Base-by-base conservation (phyloP, 1,140 invertebrate species). In the Scaptodrosophila lebanonensis region DNA sequence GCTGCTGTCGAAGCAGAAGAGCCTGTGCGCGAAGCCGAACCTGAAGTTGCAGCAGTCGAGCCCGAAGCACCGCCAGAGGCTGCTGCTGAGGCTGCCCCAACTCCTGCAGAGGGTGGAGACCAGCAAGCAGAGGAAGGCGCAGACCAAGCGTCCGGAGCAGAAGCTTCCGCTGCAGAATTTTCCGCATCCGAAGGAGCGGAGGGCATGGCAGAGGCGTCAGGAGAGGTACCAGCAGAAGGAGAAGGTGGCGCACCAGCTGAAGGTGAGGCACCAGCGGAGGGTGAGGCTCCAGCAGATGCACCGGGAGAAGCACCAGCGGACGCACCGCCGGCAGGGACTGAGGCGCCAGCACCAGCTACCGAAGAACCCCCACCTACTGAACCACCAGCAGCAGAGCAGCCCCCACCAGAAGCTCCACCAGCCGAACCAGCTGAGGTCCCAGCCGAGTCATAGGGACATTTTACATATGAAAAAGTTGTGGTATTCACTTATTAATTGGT, bases 241-340 rank as follows among this genome's bases (percentile, higher is more conserved):
- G 16, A 5, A 0, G 22, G 9, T 6, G 33, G 15, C 8, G 22
- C n/a, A 4, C 30, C 18, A 12, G 25, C 18, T n/a, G 58, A 51
- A n/a, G 39, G 20, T 7, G 47, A 22, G 7, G 11, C n/a, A 1
- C 22, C 1, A 2, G 35, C 33, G 0, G 44, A 15, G 3, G 36
- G 18, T 42, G 20, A 9, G 9, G 33, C 45, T 13, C 45, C 35
- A n/a, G 11, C n/a, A 1, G 36, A 1, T 4, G 35, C 33, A 0
- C 25, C 27, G 3, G 36, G 18, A 50, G 20, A 9, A 11, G 33
- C 45, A 17, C 45, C 35, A 2, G 8, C 32, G 5, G 44, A 54
- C 7, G 33, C 45, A 17, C 45, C 35, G 1, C 5, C 32, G 5
- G 44, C 47, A 32, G 42, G 0, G 0, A 18, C 9, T 16, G 39